Base-by-base conservation (phyloP, 2,113 vertebrate species). In the Platichthys stellatus region DNA sequence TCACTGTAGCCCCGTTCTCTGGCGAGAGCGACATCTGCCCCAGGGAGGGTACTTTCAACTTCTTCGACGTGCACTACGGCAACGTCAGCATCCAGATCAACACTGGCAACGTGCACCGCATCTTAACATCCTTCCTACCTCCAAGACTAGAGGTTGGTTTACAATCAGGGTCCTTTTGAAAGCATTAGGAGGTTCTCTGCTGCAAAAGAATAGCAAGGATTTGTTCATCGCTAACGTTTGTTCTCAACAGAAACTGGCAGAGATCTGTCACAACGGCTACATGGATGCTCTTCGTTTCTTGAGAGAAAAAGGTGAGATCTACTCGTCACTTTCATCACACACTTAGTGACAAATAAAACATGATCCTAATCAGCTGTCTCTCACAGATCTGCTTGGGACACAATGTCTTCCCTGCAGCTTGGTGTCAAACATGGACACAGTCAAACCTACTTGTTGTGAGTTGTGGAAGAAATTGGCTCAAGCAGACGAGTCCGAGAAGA, bases 251-350 rank as follows among this genome's bases (percentile, higher is more conserved):
- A 93, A 89, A 18, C 84, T 96, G 12, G 94, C 90, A 74, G 95
- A 97, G 72, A 91, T 97, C 67, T 98, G 95, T 89, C 90, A 95
- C 63, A 94, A 91, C 20, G 97, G 97, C 69, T 97, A 97, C 87
- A 82, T 86, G 64, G 97, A 98, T 2, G 90, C 96, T 5, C 87
- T 95, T 54, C 86, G 84, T 24, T 99, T 96, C 92, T 83, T 98
- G 81, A 92, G 86, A 82, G 86, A 95, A 73, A 94, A 92, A 7
- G 93, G 96, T 97, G 92, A 17, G 94, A 13, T 69, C 14, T 4
- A 45, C 63, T 51, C 47, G 5, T 20, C 57, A 66, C 23, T 53
- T 61, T 63, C 10, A 21, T 53, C 9, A 28, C 14, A 62, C 43
- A 26, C 18, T 2, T 15, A 43, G 38, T 10, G 17, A 68, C 65